phyloP scores from a whole-genome alignment of 2,797 vertebrate genomes.

The Poeciliopsis infans region DNA sequence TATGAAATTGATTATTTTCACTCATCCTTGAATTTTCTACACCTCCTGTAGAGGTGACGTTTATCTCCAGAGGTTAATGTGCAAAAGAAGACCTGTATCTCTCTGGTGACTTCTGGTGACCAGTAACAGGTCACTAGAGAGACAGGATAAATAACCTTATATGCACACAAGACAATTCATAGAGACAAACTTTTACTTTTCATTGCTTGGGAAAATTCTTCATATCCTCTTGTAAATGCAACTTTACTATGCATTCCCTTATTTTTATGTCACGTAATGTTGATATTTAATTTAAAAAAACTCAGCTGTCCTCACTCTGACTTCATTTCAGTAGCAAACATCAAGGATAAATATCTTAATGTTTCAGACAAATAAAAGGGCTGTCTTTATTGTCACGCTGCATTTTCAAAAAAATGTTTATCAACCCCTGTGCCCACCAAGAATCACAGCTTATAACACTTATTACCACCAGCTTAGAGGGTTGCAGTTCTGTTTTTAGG shows the following conservation, averaged over 20 bases:
- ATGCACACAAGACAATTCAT: neutral
- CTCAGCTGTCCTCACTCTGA: neutral
- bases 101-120: neutral
- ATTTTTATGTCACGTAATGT: neutral
- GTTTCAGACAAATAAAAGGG: neutral
- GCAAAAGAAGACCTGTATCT: neutral
- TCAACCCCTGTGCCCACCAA: neutral
- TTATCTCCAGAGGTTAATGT: neutral
- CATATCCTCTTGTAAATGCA: neutral
- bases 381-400: neutral
- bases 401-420: neutral
- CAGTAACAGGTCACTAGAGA: neutral
- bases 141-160: neutral
- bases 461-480: conserved; percentile 6
- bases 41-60: neutral
- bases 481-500: neutral
- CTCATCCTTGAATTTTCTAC: neutral
- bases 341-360: neutral
- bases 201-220: neutral
- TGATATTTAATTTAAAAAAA: neutral
- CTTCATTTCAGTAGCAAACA: neutral
- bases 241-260: neutral
- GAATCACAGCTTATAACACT: neutral
- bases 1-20: neutral
- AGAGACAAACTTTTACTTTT: neutral